Evolutionary conservation across 2,113 vertebrate species (phyloP), one percentile per base, ranked within the genome.

Genomic region (Mus spicilegus): DNA sequence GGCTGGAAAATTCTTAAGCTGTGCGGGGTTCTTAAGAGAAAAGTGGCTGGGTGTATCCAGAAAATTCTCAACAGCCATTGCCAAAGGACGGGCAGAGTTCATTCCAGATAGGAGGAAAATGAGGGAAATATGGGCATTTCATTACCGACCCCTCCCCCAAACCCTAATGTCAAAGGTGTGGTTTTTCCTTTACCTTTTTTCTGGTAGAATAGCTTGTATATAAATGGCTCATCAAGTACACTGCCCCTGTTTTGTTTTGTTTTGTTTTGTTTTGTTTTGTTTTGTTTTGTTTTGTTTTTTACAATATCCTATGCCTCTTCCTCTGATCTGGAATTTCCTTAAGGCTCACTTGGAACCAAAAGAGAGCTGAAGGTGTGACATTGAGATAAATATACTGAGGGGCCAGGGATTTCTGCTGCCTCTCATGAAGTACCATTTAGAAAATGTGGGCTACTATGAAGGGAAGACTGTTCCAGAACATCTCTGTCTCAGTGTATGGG

Each of bases 31-130:
- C n/a, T 90, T 56, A 67, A 24, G 39, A 82, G 11, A 24, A 91
- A 91, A 92, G 65, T 72, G 22, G 1, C 51, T 81, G n/a, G 28
- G 8, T 61, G n/a, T 82, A 54, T 39, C 89, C 46, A 89, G 39
- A 89, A 54, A 90, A 80, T 16, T 22, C 17, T 93, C 69, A 73
- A 87, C 0, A 69, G 3, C 39, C 87, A 46, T 19, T 77, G 30
- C 77, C 82, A 46, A 54, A 92, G 13, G 36, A 82, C 1, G 81
- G 58, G 3, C 70, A 61, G 51, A 69, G 70, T 58, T 93, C 26
- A 72, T 76, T 56, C 12, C 26, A 13, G 28, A 93, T 19, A 65
- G 70, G 94, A 24, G 85, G 36, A 72, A 96, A 93, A 90, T 39
- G 49, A 85, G 3, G 20, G 84, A 90, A 85, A 76, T 61, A 28